phyloP scores from a whole-genome alignment of 2,888 invertebrate genomes.

The Ophion ellenae region DNA sequence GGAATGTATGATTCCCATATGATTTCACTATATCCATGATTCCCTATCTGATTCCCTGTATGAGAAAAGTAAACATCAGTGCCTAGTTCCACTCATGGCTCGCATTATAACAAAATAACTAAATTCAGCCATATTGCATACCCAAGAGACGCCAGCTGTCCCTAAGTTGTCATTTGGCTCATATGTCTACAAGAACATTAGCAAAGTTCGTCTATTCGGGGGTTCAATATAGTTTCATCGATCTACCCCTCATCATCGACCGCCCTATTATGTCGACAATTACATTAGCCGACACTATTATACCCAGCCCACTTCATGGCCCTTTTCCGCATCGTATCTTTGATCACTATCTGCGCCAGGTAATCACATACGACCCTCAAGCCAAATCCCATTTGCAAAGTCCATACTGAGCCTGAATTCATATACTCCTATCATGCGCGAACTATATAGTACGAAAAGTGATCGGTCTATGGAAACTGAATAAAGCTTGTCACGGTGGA shows the following conservation, averaged over 20 bases:
- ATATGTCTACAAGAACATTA: conserved; percentile 3
- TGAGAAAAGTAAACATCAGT: too few species aligned
- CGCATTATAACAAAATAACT: too few species aligned
- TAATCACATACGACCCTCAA: conserved; percentile 43
- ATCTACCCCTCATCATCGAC: conserved; percentile 57
- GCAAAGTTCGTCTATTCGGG: conserved; percentile 25
- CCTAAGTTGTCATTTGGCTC: conserved; percentile 14
- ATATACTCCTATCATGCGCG: conserved; percentile 41
- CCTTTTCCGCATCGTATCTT: conserved; percentile 53
- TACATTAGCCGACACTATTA: conserved; percentile 61
- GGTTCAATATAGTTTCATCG: conserved; percentile 38
- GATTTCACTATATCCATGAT: too few species aligned
- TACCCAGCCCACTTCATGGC: conserved; percentile 34
- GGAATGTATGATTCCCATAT: too few species aligned
- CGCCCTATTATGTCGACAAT: conserved; percentile 60
- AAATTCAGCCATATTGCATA: not conserved
- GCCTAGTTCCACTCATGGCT: too few species aligned
- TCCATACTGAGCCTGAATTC: conserved; percentile 42
- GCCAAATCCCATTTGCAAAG: conserved; percentile 46
- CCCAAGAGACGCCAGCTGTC: not conserved
- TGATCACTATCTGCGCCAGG: conserved; percentile 52
- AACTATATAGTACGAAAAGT: conserved; percentile 25
- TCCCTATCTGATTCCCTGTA: too few species aligned
- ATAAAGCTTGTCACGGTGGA: conserved; percentile 35
- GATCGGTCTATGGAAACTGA: conserved; percentile 54